Conservation (phyloP, 2,888 invertebrate species). For the Lepidochrysops patricia region DNA sequence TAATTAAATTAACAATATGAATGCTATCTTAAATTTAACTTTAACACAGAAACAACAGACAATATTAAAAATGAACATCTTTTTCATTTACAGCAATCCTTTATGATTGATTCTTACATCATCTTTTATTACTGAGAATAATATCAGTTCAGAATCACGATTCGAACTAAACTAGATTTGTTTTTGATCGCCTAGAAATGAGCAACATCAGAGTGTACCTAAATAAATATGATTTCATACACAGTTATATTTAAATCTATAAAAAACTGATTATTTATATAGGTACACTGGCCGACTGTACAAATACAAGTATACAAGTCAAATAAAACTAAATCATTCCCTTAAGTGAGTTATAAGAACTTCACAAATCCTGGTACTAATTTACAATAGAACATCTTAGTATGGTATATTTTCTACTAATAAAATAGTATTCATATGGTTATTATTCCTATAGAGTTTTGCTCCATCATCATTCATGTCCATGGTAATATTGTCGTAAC, state of each 20-base stretch:
- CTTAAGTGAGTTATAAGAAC: not conserved
- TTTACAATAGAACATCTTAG: not conserved
- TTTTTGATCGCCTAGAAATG: not conserved
- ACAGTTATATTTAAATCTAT: no score
- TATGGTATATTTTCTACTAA: not conserved
- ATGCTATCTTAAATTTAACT: not conserved
- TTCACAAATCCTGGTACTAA: not conserved
- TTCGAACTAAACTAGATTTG: not conserved
- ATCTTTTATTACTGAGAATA: not conserved
- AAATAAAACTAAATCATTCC: not conserved
- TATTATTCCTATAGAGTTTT: constrained; percentile 6
- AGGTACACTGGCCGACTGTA: not conserved
- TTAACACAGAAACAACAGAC: not conserved
- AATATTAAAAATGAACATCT: no score
- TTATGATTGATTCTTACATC: not conserved
- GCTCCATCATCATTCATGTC: not conserved
- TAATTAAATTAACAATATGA: not conserved
- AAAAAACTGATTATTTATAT: not conserved
- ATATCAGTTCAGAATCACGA: not conserved
- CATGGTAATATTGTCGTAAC: not conserved
- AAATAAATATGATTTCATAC: no score
- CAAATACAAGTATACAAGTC: not conserved
- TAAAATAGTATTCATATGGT: constrained; percentile 3
- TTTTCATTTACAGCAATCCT: no score
- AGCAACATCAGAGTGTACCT: not conserved